Evolutionary conservation across 2,888 invertebrate genomes (phyloP).

Genomic region (Spicauda simplicius): DNA sequence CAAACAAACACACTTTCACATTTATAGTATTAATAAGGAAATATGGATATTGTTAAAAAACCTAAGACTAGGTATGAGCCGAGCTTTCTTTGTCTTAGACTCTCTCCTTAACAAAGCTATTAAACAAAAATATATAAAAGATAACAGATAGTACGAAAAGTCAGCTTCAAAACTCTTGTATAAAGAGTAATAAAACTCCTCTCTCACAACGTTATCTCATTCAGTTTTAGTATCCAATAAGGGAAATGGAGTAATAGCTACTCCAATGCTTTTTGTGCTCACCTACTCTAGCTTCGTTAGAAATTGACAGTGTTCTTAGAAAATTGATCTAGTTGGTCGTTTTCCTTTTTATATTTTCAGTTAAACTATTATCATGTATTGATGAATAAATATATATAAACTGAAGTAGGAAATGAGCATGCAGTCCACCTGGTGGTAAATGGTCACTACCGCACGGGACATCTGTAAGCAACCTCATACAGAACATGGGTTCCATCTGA

Average conservation of each 20-base stretch:
- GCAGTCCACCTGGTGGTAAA: not conserved
- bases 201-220: conserved; percentile 20
- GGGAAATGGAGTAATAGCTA: conserved; percentile 34
- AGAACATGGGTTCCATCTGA: too few species aligned
- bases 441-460: not conserved
- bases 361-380: too few species aligned
- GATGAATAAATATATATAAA: too few species aligned
- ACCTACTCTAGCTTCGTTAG: conserved; percentile 10
- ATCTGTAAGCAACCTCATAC: not conserved
- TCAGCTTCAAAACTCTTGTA: not conserved
- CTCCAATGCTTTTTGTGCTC: conserved; percentile 20
- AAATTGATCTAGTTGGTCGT: too few species aligned
- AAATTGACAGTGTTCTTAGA: not conserved
- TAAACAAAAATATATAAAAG: too few species aligned
- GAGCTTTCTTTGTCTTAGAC: too few species aligned
- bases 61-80: too few species aligned
- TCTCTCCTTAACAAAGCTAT: too few species aligned
- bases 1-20: too few species aligned
- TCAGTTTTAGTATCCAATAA: conserved; percentile 37
- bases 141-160: not conserved
- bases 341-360: too few species aligned
- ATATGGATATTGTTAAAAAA: too few species aligned
- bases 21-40: too few species aligned
- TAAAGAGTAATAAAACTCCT: not conserved
- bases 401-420: not conserved